Percentiles rank a stretch among this genome's conserved stretches.
These are phyloP conservation scores for Esox masquinongy DNA, from an alignment of 2,797 vertebrate species.

Conservation along the genomic window DNA sequence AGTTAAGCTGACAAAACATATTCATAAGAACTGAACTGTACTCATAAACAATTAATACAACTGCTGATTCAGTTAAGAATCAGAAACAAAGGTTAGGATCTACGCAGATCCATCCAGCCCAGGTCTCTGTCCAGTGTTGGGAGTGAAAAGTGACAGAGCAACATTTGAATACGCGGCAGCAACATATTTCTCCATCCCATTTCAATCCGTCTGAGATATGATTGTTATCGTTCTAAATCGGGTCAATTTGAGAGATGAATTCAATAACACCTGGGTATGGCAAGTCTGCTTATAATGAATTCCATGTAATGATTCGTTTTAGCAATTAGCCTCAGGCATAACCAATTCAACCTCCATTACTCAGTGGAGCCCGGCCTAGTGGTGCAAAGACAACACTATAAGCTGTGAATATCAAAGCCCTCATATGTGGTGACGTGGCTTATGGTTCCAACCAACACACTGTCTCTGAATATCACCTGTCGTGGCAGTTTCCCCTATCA, in stretches of 20 bases:
- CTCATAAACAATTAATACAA: slow-evolving; percentile 45
- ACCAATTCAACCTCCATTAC: slow-evolving; percentile 84
- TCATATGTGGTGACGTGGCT: slow-evolving; percentile 54
- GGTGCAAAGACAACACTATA: slow-evolving; percentile 73
- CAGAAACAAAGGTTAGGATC: slow-evolving; percentile 60
- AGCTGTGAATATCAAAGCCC: slow-evolving; percentile 71
- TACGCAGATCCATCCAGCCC: slow-evolving; percentile 70
- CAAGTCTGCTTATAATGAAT: slow-evolving; percentile 78
- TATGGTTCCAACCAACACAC: slow-evolving; percentile 45
- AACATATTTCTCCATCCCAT: slow-evolving; percentile 65
- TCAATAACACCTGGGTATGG: slow-evolving; percentile 77
- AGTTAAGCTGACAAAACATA: not conserved
- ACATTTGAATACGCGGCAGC: not conserved
- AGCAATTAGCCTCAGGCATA: slow-evolving; percentile 79
- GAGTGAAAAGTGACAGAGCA: slow-evolving; percentile 67
- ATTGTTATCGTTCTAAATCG: slow-evolving; percentile 76
- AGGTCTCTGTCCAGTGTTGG: slow-evolving; percentile 61
- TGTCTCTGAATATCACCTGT: slow-evolving; percentile 41
- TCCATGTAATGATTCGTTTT: slow-evolving; percentile 83
- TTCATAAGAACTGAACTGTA: slow-evolving; percentile 26
- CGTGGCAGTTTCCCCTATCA: slow-evolving; percentile 8
- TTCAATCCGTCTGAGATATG: slow-evolving; percentile 71
- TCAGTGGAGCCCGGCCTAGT: slow-evolving; percentile 60
- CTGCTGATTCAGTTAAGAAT: slow-evolving; percentile 19
- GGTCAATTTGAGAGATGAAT: slow-evolving; percentile 80